Percentiles rank a stretch among this genome's conserved stretches.
phyloP scores from a whole-genome alignment of 2,888 invertebrate species.

The Serrognathus titanus region DNA sequence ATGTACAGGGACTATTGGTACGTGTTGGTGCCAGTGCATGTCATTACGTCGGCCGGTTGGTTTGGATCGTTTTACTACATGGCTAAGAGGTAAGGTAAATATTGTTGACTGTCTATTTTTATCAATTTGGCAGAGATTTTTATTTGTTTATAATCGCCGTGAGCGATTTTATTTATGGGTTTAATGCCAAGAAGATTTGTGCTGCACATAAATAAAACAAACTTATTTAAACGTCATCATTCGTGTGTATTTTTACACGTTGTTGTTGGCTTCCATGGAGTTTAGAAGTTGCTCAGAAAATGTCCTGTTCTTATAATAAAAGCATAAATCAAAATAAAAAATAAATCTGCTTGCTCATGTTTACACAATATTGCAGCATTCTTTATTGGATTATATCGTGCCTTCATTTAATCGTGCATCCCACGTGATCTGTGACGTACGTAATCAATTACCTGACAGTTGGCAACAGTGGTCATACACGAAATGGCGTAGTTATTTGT shows the following conservation, averaged over 20 bases:
- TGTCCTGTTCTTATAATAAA: too few species aligned
- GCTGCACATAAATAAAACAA: not conserved
- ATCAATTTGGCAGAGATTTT: conserved; percentile 5
- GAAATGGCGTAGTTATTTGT: too few species aligned
- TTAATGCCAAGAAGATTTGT: not conserved
- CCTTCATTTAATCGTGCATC: too few species aligned
- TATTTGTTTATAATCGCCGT: not conserved
- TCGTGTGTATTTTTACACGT: too few species aligned
- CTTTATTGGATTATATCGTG: not conserved
- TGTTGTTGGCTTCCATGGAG: too few species aligned
- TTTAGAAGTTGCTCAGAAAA: too few species aligned
- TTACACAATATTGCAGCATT: not conserved
- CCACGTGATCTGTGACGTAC: too few species aligned
- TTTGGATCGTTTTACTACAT: conserved; percentile 82
- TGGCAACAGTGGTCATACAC: too few species aligned
- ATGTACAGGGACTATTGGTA: conserved; percentile 98
- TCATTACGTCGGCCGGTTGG: conserved; percentile 85
- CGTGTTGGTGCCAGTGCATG: conserved; percentile 89
- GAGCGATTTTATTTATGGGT: not conserved
- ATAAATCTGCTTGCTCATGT: not conserved
- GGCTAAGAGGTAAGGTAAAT: conserved; percentile 69
- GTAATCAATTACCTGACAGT: too few species aligned
- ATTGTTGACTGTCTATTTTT: conserved; percentile 4
- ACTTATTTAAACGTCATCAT: too few species aligned
- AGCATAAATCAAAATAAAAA: too few species aligned